These are phyloP conservation scores for Chrysomela aeneicollis DNA, from an alignment of 2,888 invertebrate species.

Conservation along the genomic window DNA sequence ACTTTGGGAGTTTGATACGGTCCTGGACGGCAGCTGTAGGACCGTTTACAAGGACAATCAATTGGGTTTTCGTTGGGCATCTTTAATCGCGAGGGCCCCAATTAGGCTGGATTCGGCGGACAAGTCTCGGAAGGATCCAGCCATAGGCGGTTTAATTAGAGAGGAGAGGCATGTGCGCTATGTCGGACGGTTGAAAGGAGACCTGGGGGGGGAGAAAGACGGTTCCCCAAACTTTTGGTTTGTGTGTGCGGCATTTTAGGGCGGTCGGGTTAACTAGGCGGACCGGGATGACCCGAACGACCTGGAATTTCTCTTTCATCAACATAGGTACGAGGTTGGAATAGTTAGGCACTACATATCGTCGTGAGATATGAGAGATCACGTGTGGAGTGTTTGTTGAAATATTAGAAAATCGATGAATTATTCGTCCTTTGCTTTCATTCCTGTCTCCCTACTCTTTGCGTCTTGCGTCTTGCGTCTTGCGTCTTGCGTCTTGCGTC, in stretches of 20 bases:
- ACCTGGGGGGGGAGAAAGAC: too few species aligned
- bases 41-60: conserved; percentile 11
- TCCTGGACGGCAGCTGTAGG: conserved; percentile 12
- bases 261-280: not conserved
- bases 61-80: conserved; percentile 16
- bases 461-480: too few species aligned
- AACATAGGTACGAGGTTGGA: not conserved
- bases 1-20: not conserved
- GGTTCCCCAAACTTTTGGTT: not conserved
- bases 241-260: not conserved
- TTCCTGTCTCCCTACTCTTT: too few species aligned
- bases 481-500: too few species aligned
- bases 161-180: not conserved
- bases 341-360: not conserved
- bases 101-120: not conserved
- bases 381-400: too few species aligned
- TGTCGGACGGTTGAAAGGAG: not conserved
- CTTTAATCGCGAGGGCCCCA: conserved; percentile 18
- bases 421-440: too few species aligned
- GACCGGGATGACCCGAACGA: not conserved
- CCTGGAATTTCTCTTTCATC: not conserved
- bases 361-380: too few species aligned
- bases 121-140: not conserved
- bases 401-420: too few species aligned
- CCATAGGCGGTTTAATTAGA: not conserved